Percentiles rank a stretch among this genome's conserved stretches.
phyloP scores from a whole-genome alignment of 92 coral and sea anemone species.

The Hydrozoanthus gracilis region DNA sequence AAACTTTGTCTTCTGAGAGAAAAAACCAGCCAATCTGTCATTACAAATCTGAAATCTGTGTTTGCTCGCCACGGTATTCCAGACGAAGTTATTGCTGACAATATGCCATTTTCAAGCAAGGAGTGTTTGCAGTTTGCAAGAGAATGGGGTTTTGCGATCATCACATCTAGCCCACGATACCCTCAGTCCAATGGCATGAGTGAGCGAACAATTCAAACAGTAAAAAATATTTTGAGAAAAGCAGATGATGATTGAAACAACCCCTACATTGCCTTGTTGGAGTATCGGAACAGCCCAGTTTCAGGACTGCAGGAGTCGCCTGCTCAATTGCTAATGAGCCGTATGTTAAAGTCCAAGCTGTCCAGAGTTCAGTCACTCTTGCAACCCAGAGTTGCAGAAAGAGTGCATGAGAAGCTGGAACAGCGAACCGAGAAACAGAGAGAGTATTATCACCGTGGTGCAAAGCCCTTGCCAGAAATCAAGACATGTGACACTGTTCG shows the following conservation, averaged over 20 bases:
- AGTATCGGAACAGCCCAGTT: slow-evolving; percentile 50
- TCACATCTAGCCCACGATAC: slow-evolving; percentile 50
- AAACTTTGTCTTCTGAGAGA: slow-evolving; percentile 47
- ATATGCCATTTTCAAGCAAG: slow-evolving; percentile 53
- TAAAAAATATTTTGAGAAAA: slow-evolving; percentile 43
- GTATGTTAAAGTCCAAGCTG: slow-evolving; percentile 29
- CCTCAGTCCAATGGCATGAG: slow-evolving; percentile 49
- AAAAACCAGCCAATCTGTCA: slow-evolving; percentile 40
- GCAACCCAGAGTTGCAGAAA: slow-evolving; percentile 38
- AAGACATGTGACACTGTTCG: slow-evolving; percentile 19
- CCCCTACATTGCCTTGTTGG: slow-evolving; percentile 44
- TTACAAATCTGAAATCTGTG: slow-evolving; percentile 53
- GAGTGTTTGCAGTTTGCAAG: slow-evolving; percentile 40
- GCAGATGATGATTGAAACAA: slow-evolving; percentile 40
- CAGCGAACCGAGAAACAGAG: slow-evolving; percentile 13
- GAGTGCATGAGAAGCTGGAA: slow-evolving; percentile 19
- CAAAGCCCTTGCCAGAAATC: slow-evolving; percentile 9
- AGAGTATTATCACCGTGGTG: neutral
- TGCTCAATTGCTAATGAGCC: slow-evolving; percentile 45
- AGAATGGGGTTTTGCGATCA: slow-evolving; percentile 52
- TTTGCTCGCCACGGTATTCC: slow-evolving; percentile 61
- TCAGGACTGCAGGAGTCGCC: slow-evolving; percentile 46
- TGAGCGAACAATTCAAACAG: slow-evolving; percentile 47
- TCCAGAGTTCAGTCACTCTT: slow-evolving; percentile 36
- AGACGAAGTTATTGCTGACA: slow-evolving; percentile 46